phyloP scores from a whole-genome alignment of 2,797 vertebrate species.

The Gorsachius magnificus region DNA sequence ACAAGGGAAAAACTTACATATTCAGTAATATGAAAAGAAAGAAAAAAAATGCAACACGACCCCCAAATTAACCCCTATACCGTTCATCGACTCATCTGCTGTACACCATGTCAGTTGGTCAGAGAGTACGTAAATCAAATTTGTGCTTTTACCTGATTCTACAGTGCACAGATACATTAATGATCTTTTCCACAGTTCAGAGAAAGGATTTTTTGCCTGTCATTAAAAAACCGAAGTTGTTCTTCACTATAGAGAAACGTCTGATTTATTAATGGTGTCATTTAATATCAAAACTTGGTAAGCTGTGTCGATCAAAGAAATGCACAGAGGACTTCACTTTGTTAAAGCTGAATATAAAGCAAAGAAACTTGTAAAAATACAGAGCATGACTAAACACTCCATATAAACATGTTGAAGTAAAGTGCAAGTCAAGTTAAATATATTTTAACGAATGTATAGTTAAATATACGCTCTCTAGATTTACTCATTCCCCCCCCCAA shows the following conservation, averaged over 20 bases:
- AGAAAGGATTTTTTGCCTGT: background rate
- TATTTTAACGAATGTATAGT: background rate
- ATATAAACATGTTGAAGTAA: too few relatives aligned
- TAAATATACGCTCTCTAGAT: background rate
- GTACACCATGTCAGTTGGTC: background rate
- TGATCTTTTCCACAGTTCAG: background rate
- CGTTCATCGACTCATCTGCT: background rate
- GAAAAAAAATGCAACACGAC: background rate
- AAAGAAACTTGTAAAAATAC: background rate
- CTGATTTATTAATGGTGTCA: background rate
- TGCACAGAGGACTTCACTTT: background rate
- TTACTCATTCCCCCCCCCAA: background rate
- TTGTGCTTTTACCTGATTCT: background rate
- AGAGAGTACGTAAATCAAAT: background rate
- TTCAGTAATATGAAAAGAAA: background rate
- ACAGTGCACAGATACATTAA: background rate
- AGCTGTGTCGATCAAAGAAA: background rate
- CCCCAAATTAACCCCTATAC: fast-evolving
- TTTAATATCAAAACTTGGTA: background rate
- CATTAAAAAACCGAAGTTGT: background rate
- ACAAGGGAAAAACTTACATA: background rate
- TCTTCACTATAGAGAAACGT: background rate
- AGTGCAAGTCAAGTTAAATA: background rate
- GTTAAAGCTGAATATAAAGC: background rate
- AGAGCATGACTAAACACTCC: background rate